Conservation (phyloP, 2,888 invertebrate species). For the Subacronicta megacephala region DNA sequence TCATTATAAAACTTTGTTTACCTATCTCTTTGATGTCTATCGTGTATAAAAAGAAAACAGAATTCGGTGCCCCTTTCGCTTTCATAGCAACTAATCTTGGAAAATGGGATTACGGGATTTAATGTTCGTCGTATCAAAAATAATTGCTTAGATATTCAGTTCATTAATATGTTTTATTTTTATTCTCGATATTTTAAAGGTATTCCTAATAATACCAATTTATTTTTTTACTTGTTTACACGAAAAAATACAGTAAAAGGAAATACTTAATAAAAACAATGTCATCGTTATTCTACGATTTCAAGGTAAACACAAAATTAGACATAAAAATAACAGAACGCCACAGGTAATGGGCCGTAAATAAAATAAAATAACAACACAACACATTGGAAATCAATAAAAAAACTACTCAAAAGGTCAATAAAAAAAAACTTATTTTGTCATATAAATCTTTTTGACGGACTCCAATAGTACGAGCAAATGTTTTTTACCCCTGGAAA, state of each 20-base stretch:
- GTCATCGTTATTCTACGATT: slow-evolving; percentile 47
- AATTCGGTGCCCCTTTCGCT: background rate
- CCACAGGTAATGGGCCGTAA: slow-evolving; percentile 56
- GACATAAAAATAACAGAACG: slow-evolving; percentile 50
- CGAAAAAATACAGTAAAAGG: slow-evolving; percentile 44
- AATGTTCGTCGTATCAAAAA: too few species aligned
- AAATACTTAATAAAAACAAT: slow-evolving; percentile 48
- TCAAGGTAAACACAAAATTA: slow-evolving; percentile 48
- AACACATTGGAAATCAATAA: slow-evolving; percentile 62
- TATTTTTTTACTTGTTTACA: slow-evolving; percentile 28
- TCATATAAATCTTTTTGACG: slow-evolving; percentile 74
- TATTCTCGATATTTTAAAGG: too few species aligned
- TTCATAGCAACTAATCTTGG: background rate
- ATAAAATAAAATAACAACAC: slow-evolving; percentile 58
- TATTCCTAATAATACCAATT: too few species aligned
- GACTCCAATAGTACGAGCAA: slow-evolving; percentile 58
- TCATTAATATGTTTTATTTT: too few species aligned
- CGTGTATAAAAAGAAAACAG: too few species aligned
- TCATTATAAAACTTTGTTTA: too few species aligned
- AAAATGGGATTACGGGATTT: background rate
- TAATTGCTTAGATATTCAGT: too few species aligned
- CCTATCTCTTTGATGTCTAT: too few species aligned
- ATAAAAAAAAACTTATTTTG: slow-evolving; percentile 71
- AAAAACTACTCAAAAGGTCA: slow-evolving; percentile 56
- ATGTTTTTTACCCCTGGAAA: slow-evolving; percentile 49